These are phyloP conservation scores for Selene dorsalis DNA, from an alignment of 2,797 vertebrate species.

Conservation along the genomic window DNA sequence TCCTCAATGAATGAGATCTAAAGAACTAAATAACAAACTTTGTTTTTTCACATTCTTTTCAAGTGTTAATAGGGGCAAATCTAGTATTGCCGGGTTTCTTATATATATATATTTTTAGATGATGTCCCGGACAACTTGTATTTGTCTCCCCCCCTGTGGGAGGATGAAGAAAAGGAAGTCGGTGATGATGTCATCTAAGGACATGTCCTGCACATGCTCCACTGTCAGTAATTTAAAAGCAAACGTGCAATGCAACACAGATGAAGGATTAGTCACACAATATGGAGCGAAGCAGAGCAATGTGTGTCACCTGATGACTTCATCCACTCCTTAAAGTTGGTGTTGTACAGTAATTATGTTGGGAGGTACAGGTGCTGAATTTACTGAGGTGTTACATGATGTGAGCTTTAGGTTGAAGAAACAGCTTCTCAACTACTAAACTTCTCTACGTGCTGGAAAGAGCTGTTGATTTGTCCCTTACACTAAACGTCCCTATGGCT, in stretches of 20 bases:
- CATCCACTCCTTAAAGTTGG: neutral
- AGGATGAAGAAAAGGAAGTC: neutral
- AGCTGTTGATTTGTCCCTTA: no score
- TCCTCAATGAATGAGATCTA: no score
- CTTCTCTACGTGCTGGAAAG: no score
- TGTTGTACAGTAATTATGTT: neutral
- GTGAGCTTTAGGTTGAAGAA: neutral
- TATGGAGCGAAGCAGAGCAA: neutral
- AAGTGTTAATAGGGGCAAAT: no score
- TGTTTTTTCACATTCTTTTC: no score
- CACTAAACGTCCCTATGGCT: no score
- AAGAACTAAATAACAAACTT: no score
- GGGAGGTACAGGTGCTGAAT: neutral
- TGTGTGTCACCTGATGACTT: neutral
- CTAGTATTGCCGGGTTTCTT: no score
- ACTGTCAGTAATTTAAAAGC: neutral
- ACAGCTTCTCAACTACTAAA: neutral
- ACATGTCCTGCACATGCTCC: neutral
- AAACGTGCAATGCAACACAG: neutral
- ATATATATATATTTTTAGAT: no score
- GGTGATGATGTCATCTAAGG: slow-evolving; percentile 2
- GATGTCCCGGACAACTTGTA: no score
- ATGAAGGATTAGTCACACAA: neutral
- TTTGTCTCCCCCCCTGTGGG: neutral
- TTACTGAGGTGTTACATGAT: neutral